A percentile compares a stretch with the other conserved stretches of the same genome.
Evolutionary conservation across 2,888 invertebrate species (phyloP).

Genomic region (Gymnosoma rotundatum): DNA sequence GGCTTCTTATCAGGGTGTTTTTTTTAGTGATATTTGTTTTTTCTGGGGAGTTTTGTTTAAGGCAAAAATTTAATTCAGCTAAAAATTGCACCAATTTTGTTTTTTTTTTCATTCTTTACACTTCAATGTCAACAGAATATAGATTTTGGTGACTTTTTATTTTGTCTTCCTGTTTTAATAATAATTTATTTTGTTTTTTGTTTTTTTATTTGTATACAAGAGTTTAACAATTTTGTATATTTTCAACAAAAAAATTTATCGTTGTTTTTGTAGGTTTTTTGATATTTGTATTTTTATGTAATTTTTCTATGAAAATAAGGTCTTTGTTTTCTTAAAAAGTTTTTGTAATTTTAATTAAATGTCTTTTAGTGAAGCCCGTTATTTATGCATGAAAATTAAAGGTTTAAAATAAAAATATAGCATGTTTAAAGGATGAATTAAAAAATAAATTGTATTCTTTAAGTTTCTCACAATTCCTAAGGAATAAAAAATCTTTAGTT

Average conservation of each 20-base stretch:
- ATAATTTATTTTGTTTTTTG: slow-evolving; percentile 2
- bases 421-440: neutral
- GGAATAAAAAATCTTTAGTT: too few species aligned
- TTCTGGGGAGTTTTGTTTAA: slow-evolving; percentile 60
- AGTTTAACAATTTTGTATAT: slow-evolving; percentile 71
- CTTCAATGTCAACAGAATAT: slow-evolving; percentile 68
- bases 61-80: slow-evolving; percentile 71
- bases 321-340: slow-evolving; percentile 59
- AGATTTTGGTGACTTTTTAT: slow-evolving; percentile 16
- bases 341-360: slow-evolving; percentile 23
- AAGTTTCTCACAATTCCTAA: too few species aligned
- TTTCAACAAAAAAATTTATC: slow-evolving; percentile 69
- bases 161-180: too few species aligned
- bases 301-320: slow-evolving; percentile 69
- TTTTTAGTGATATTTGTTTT: neutral
- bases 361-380: slow-evolving; percentile 9
- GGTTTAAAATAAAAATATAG: slow-evolving; percentile 10
- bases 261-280: slow-evolving; percentile 58
- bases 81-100: slow-evolving; percentile 70
- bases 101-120: slow-evolving; percentile 46
- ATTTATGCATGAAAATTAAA: slow-evolving; percentile 49
- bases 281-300: slow-evolving; percentile 31
- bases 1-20: slow-evolving; percentile 53
- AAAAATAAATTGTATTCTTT: neutral
- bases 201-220: slow-evolving; percentile 66